phyloP scores from a whole-genome alignment of 1,140 invertebrate genomes.

The Drosophila rufa region DNA sequence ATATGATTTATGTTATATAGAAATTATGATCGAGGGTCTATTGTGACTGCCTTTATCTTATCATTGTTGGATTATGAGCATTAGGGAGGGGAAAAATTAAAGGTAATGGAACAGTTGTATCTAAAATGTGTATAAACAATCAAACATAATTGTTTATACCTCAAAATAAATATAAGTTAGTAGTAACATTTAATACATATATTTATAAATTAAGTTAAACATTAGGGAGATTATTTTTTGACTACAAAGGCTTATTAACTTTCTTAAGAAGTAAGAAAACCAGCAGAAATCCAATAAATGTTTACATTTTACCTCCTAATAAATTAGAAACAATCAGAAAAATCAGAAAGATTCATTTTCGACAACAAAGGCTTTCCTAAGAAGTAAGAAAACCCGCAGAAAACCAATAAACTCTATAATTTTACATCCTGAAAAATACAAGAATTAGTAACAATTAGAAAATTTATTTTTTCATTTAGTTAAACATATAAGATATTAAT shows the following conservation, averaged over 20 bases:
- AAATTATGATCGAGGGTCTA: constrained; percentile 40
- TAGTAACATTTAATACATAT: no score
- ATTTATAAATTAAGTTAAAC: background rate
- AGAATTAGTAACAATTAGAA: no score
- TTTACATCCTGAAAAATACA: no score
- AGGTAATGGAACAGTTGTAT: background rate
- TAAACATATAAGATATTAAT: no score
- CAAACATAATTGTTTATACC: background rate
- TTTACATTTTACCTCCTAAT: no score
- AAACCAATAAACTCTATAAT: no score
- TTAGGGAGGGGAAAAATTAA: background rate
- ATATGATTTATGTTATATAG: background rate
- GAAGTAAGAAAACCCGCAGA: background rate
- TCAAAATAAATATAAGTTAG: background rate
- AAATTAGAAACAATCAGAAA: no score
- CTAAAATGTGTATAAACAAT: background rate
- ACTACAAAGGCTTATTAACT: no score
- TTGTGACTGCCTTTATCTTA: constrained; percentile 32
- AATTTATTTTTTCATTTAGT: no score
- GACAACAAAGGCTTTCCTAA: background rate
- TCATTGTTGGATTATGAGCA: constrained; percentile 17
- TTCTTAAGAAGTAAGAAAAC: background rate
- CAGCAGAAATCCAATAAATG: background rate
- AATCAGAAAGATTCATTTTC: no score
- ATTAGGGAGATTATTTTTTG: no score